These are phyloP conservation scores for Leucania comma DNA, from an alignment of 2,888 invertebrate species.

Conservation along the genomic window DNA sequence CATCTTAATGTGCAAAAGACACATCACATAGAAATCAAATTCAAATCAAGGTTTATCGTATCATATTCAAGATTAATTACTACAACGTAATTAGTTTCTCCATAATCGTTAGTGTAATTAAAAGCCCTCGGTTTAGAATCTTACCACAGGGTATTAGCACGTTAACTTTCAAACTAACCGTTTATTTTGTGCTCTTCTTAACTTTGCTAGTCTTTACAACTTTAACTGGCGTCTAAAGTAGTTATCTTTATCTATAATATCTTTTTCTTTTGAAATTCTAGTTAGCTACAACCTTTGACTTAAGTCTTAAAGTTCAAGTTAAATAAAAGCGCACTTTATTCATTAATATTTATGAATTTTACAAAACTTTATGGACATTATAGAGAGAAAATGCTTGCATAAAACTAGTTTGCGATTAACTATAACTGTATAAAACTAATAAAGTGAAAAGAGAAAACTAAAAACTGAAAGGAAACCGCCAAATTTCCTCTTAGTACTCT, in stretches of 20 bases:
- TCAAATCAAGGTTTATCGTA: too few relatives aligned
- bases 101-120: conserved; percentile 24
- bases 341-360: conserved; percentile 29
- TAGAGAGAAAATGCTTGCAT: not conserved
- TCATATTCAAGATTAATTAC: conserved; percentile 2
- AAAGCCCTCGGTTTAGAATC: conserved; percentile 23
- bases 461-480: too few relatives aligned
- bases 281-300: conserved; percentile 42
- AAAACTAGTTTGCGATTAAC: not conserved
- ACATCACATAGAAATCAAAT: too few relatives aligned
- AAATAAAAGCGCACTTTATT: conserved; percentile 36
- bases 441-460: too few relatives aligned
- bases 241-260: conserved; percentile 59
- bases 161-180: conserved; percentile 49
- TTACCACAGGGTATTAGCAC: conserved; percentile 32
- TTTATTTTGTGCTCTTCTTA: conserved; percentile 49
- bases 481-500: too few relatives aligned
- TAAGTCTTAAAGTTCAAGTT: conserved; percentile 34
- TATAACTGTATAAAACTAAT: too few relatives aligned
- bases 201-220: conserved; percentile 51
- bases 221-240: conserved; percentile 50
- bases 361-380: conserved; percentile 14
- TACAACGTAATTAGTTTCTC: conserved; percentile 2
- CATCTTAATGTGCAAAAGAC: not conserved
- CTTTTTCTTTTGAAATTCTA: conserved; percentile 46